These are phyloP conservation scores for Desoria tigrina DNA, from an alignment of 2,888 invertebrate species.

Conservation along the genomic window DNA sequence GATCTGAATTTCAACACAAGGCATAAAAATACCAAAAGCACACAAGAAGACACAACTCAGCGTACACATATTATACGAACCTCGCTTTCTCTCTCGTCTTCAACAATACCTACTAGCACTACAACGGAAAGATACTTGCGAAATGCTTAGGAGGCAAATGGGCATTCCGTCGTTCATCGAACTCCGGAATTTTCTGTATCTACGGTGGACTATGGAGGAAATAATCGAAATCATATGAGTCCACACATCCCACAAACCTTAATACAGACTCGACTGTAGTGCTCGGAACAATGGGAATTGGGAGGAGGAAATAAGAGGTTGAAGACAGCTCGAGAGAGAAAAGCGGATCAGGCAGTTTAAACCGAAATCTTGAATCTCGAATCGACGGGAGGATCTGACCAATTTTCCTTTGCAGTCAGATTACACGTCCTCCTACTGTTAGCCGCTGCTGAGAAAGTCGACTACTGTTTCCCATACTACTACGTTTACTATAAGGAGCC, in stretches of 20 bases:
- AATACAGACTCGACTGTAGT: background rate
- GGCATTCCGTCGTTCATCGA: too few species aligned
- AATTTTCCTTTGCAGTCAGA: background rate
- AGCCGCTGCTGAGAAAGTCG: too few species aligned
- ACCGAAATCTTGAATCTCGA: background rate
- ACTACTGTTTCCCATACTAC: background rate
- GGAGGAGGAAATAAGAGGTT: background rate
- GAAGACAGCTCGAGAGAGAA: background rate
- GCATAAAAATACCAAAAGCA: too few species aligned
- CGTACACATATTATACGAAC: too few species aligned
- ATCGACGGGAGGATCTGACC: conserved; percentile 6
- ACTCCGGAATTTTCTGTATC: too few species aligned
- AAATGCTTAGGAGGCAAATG: too few species aligned
- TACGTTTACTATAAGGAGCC: background rate
- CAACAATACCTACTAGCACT: too few species aligned
- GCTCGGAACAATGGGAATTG: background rate
- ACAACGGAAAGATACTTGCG: too few species aligned
- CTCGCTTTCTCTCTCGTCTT: too few species aligned
- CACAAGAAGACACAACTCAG: too few species aligned
- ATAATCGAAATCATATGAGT: conserved; percentile 9
- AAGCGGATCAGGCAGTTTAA: conserved; percentile 2
- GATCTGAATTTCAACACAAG: too few species aligned
- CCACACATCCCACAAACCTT: background rate
- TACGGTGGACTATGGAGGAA: background rate
- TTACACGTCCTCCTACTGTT: background rate